phyloP scores from a whole-genome alignment of 2,113 vertebrate species.

The Neodon shergylaensis region DNA sequence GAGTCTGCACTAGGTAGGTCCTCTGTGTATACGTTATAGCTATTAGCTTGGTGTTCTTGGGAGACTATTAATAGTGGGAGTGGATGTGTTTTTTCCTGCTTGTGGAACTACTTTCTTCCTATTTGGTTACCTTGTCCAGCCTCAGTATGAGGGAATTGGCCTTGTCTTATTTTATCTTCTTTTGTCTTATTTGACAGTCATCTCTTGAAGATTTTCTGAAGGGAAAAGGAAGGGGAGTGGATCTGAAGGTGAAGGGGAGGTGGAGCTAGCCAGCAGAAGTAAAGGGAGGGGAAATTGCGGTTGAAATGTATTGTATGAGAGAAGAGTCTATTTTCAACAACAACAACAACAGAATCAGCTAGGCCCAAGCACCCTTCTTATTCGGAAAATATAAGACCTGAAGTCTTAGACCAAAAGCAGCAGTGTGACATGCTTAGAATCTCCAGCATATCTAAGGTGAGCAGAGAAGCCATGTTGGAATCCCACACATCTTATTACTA shows the following conservation, averaged over 20 bases:
- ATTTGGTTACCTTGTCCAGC: neutral
- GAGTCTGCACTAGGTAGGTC: neutral
- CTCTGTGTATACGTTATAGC: neutral
- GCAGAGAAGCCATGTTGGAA: constrained; percentile 34
- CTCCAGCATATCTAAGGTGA: neutral
- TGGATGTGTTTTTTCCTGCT: neutral
- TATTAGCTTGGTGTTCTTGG: neutral
- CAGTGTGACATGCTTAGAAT: neutral
- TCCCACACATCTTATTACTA: neutral
- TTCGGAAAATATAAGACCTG: constrained; percentile 30
- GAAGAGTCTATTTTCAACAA: neutral
- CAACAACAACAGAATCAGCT: neutral
- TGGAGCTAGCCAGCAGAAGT: neutral
- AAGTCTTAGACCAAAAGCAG: constrained; percentile 11
- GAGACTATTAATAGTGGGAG: neutral
- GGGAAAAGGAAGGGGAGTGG: neutral
- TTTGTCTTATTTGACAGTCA: neutral
- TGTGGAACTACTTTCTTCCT: neutral
- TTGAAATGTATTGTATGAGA: neutral
- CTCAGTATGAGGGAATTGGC: neutral
- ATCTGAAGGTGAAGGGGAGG: neutral
- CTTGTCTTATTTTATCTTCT: neutral
- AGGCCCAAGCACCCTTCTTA: neutral
- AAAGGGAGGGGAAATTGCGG: neutral
- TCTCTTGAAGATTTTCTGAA: neutral